These are phyloP conservation scores for Australoheros facetus DNA, from an alignment of 2,797 vertebrate species.

Conservation along the genomic window DNA sequence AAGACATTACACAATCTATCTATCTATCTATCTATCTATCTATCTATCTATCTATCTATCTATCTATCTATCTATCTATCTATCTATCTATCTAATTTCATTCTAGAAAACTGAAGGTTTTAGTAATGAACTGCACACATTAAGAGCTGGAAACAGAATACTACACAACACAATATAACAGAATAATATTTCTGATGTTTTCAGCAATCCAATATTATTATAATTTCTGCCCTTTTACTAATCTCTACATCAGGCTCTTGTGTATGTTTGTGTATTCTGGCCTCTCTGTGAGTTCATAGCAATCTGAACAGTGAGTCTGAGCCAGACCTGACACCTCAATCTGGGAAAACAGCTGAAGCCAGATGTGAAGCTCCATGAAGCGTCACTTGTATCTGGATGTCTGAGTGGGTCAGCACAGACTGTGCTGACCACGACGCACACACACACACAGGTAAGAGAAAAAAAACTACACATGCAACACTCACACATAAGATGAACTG, in stretches of 20 bases:
- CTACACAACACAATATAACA: not conserved
- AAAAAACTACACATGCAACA: not conserved
- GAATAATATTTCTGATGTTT: not conserved
- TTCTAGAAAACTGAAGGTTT: not conserved
- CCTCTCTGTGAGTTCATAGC: conserved; percentile 14
- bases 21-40: too few species aligned
- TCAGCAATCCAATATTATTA: not conserved
- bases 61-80: not conserved
- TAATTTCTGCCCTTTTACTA: conserved; percentile 15
- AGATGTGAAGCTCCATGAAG: conserved; percentile 60
- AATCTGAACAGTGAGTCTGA: conserved; percentile 31
- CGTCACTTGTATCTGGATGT: conserved; percentile 47
- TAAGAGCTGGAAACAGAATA: not conserved
- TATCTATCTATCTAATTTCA: not conserved
- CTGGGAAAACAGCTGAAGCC: conserved; percentile 59
- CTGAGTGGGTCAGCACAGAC: conserved; percentile 35
- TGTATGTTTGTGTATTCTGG: conserved; percentile 8
- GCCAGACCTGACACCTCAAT: conserved; percentile 55
- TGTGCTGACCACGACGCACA: conserved; percentile 1
- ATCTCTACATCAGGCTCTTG: conserved; percentile 26
- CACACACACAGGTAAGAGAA: not conserved
- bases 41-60: too few species aligned
- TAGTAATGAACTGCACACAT: not conserved
- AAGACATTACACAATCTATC: too few species aligned
- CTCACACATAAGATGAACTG: not conserved